Base-by-base conservation (phyloP, 2,888 invertebrate genomes). In the Idaea biselata region DNA sequence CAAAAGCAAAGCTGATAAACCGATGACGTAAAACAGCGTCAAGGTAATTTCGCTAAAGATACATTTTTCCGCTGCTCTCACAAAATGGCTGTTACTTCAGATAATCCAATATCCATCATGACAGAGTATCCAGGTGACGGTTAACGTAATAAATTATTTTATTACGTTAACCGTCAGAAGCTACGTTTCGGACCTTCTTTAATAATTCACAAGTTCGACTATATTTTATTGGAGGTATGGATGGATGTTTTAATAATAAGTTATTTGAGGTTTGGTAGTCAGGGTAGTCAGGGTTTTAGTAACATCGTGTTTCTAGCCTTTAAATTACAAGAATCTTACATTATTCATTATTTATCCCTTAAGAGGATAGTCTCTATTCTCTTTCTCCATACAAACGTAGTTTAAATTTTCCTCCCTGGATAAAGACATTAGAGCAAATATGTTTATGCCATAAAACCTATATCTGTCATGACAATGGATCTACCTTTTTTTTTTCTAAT, bases 51-150 rank as follows among this genome's bases (percentile, higher is more conserved):
- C 18, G 18, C 18, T 17, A 18, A n/a, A n/a, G n/a, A n/a, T 18
- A 18, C 56, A 56, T 56, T 56, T 56, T 56, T 56, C 18, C 18
- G 6, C 8, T 18, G 18, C 17, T 18, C 8, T 16, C 17, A 17
- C 11, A 17, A 56, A 56, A 56, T 18, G 56, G 56, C 18, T 56
- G 17, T 56, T 56, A 56, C 60, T 63, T 68, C 60, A 59, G 65
- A 64, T 68, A 63, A 69, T 68, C 62, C 53, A 68, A 70, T 63
- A 66, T 66, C 63, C 63, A 69, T 69, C 67, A 70, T 69, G 62
- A 68, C 62, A 65, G 69, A 70, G 68, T 66, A 63, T 66, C 44
- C 61, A 56, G 44, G 44, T 44, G 44, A 44, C 44, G 44, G 8
- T 14, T 44, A 11, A 44, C 18, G 56, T 56, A 56, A 56, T 56